phyloP scores from a whole-genome alignment of 2,888 invertebrate genomes.

The Glaucopsyche alexis region DNA sequence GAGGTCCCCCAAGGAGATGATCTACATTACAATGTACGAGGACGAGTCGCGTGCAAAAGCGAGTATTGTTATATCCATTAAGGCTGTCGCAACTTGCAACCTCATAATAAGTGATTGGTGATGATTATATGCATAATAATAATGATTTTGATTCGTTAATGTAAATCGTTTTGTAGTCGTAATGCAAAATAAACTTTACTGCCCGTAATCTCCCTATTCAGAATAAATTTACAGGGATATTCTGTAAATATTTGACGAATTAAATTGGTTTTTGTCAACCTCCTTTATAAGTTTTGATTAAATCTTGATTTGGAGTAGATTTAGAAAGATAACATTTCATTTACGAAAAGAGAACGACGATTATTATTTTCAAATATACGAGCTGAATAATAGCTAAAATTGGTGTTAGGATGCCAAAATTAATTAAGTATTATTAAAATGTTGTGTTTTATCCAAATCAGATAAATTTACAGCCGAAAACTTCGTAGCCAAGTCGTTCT shows the following conservation, averaged over 20 bases:
- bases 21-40: no score
- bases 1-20: no score
- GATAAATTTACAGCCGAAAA: background rate
- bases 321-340: background rate
- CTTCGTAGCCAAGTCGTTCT: background rate
- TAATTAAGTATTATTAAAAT: background rate
- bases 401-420: background rate
- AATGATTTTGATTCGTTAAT: no score
- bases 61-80: no score
- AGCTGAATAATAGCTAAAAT: background rate
- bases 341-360: background rate
- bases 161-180: no score
- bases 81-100: no score
- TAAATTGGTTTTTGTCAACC: constrained; percentile 5
- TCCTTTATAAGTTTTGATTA: background rate
- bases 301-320: background rate
- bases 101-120: no score
- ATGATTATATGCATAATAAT: no score
- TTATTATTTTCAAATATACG: background rate
- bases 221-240: background rate
- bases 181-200: background rate
- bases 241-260: background rate
- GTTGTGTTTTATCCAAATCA: background rate
- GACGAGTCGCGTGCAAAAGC: no score
- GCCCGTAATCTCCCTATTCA: background rate